Conservation (phyloP, 2,888 invertebrate genomes). For the Monochamus alternatus region DNA sequence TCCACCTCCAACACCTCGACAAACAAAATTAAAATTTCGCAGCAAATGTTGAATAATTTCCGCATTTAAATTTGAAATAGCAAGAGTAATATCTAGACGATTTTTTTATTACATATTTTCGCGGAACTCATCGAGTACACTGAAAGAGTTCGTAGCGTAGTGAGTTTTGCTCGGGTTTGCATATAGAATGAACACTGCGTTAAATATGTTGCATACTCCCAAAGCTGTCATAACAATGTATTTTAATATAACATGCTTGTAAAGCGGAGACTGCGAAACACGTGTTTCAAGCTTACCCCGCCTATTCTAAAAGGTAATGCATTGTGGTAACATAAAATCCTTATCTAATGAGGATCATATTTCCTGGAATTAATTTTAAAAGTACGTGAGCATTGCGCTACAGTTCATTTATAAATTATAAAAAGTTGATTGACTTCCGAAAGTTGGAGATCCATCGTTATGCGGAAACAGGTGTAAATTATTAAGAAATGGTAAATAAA, state of each 20-base stretch:
- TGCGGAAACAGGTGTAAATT: no score
- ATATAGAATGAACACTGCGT: slow-evolving; percentile 63
- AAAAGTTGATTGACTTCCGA: no score
- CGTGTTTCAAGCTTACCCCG: slow-evolving; percentile 57
- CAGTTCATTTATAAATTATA: no score
- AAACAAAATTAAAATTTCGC: no score
- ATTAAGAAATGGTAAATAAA: no score
- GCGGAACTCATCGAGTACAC: no score
- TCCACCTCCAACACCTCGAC: no score
- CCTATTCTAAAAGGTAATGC: slow-evolving; percentile 47
- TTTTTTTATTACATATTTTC: neutral
- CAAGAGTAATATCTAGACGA: no score
- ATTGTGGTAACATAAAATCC: slow-evolving; percentile 54
- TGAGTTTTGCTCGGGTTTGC: slow-evolving; percentile 55
- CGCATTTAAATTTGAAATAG: no score
- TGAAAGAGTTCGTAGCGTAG: slow-evolving; percentile 28
- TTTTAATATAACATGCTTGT: slow-evolving; percentile 67
- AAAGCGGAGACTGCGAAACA: slow-evolving; percentile 63
- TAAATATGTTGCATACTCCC: slow-evolving; percentile 66
- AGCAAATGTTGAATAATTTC: no score
- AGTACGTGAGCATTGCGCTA: slow-evolving; percentile 39
- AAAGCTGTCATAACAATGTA: slow-evolving; percentile 68
- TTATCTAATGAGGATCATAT: slow-evolving; percentile 59
- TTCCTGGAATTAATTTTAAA: slow-evolving; percentile 35
- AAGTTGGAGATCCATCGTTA: no score